Conservation (phyloP, 2,888 invertebrate genomes). For the Nemurella pictetii region DNA sequence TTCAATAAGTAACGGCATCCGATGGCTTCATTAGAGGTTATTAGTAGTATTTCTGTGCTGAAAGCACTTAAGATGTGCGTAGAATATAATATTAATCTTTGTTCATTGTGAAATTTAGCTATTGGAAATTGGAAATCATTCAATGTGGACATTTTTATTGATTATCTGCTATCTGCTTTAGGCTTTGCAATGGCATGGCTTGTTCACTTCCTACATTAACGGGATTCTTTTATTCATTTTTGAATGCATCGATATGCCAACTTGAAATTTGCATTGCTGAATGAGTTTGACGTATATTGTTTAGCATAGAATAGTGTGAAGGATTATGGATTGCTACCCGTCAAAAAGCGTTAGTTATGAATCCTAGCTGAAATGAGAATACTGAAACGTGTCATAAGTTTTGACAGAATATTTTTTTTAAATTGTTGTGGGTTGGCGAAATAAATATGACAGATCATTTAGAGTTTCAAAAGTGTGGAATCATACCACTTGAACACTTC, state of each 20-base stretch:
- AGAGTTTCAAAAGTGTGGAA: not conserved
- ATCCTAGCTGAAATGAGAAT: constrained; percentile 7
- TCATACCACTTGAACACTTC: not conserved
- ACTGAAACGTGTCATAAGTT: constrained; percentile 3
- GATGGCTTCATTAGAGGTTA: not conserved
- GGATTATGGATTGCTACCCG: not conserved
- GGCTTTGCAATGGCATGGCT: too few species aligned
- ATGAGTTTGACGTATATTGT: constrained; percentile 9
- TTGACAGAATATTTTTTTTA: not conserved
- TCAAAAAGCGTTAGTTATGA: not conserved
- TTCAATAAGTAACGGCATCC: not conserved
- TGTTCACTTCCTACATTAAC: not conserved
- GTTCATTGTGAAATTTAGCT: not conserved
- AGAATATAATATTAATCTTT: not conserved
- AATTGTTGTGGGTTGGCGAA: not conserved
- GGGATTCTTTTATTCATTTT: not conserved
- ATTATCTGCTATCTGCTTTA: not conserved
- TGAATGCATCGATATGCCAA: constrained; percentile 4
- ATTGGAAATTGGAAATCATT: not conserved
- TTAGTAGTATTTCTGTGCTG: not conserved
- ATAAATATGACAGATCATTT: not conserved
- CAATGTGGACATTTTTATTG: not conserved
- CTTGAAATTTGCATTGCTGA: constrained; percentile 1
- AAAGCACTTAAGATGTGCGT: not conserved
- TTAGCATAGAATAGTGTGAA: not conserved